These are phyloP conservation scores for Chlamydotis undulata DNA, from an alignment of 2,113 vertebrate genomes.

Conservation along the genomic window DNA sequence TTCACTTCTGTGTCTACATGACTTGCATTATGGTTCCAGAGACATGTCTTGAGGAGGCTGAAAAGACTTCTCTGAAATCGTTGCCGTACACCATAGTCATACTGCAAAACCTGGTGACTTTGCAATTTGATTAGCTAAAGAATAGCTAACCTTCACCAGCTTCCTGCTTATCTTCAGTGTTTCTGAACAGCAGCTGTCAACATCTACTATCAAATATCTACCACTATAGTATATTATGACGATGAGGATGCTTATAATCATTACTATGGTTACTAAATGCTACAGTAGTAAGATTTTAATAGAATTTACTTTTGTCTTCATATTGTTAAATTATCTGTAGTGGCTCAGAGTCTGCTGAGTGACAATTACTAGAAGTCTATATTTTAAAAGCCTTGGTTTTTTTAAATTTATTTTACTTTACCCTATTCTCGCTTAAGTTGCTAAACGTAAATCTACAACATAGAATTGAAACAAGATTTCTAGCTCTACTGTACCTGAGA, in stretches of 20 bases:
- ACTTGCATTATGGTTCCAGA: neutral
- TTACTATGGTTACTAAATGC: constrained; percentile 36
- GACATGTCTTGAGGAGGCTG: neutral
- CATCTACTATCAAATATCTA: neutral
- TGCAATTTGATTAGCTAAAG: neutral
- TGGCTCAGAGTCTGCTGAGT: neutral
- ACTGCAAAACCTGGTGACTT: neutral
- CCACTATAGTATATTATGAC: neutral
- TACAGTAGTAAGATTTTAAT: neutral
- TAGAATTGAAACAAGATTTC: neutral
- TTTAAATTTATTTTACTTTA: neutral
- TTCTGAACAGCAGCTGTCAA: neutral
- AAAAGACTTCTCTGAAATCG: neutral
- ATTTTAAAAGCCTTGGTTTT: neutral
- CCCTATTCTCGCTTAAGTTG: neutral
- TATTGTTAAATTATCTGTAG: neutral
- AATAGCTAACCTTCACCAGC: neutral
- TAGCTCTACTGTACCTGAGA: neutral
- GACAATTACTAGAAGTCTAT: neutral
- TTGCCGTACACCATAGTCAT: neutral
- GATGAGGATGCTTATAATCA: neutral
- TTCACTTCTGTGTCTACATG: neutral
- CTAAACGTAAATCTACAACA: neutral
- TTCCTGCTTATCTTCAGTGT: neutral
- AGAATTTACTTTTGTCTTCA: neutral